A percentile compares a stretch with the other conserved stretches of the same genome.
These are phyloP conservation scores for Diachasma alloeum DNA, from an alignment of 1,140 invertebrate species.

Conservation along the genomic window DNA sequence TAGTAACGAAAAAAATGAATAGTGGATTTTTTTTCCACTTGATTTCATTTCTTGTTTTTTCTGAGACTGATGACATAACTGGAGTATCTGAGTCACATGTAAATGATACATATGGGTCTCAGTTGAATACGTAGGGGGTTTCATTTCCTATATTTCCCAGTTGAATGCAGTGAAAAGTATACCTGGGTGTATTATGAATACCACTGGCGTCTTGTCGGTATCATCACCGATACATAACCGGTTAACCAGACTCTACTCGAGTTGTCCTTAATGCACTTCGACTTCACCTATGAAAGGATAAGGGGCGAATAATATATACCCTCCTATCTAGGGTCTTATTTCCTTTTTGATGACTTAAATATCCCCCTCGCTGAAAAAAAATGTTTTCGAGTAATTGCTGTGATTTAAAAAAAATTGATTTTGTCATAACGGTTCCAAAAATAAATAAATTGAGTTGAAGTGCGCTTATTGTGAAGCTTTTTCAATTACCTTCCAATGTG, in stretches of 20 bases:
- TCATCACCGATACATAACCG: constrained; percentile 9
- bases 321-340: too few species aligned
- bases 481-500: too few species aligned
- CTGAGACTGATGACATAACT: neutral
- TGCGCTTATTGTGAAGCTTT: too few species aligned
- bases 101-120: neutral
- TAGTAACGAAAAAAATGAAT: neutral
- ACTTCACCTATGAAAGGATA: neutral
- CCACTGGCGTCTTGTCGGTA: neutral
- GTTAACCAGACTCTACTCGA: neutral
- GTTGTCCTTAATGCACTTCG: neutral
- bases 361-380: too few species aligned
- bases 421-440: too few species aligned
- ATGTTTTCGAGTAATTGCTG: too few species aligned
- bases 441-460: too few species aligned
- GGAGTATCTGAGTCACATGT: neutral
- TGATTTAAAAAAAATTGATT: too few species aligned
- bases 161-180: constrained; percentile 20
- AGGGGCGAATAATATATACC: neutral
- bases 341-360: too few species aligned
- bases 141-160: constrained; percentile 7
- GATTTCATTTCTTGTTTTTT: neutral
- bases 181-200: constrained; percentile 2
- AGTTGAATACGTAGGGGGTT: neutral
- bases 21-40: too few species aligned